Conservation (phyloP, 2,888 invertebrate genomes). For the Dryocosmus kuriphilus region DNA sequence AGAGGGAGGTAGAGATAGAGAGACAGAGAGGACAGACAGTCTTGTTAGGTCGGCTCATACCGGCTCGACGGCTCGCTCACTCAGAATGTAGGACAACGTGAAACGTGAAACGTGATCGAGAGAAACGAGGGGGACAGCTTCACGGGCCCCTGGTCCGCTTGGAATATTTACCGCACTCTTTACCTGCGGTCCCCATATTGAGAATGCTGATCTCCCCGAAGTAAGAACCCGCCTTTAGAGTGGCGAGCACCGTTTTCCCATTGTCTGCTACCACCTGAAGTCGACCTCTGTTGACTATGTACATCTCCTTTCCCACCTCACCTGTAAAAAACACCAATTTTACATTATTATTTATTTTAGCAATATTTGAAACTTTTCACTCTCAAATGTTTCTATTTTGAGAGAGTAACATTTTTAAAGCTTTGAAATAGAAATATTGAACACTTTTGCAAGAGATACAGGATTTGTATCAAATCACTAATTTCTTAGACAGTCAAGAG, state of each 20-base stretch:
- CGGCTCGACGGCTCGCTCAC: slow-evolving; percentile 73
- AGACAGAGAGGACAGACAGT: slow-evolving; percentile 64
- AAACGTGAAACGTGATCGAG: slow-evolving; percentile 71
- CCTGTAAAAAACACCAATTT: slow-evolving; percentile 80
- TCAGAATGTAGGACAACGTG: slow-evolving; percentile 62
- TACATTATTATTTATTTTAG: not conserved
- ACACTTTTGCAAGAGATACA: too few relatives aligned
- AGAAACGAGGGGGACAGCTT: slow-evolving; percentile 62
- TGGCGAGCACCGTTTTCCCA: slow-evolving; percentile 96
- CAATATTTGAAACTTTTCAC: too few relatives aligned
- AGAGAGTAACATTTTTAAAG: too few relatives aligned
- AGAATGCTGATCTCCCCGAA: slow-evolving; percentile 99
- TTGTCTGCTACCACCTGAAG: slow-evolving; percentile 97
- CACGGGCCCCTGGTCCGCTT: slow-evolving; percentile 75
- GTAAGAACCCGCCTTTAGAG: slow-evolving; percentile 98
- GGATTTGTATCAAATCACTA: too few relatives aligned
- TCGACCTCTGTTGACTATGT: slow-evolving; percentile 98
- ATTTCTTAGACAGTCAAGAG: too few relatives aligned
- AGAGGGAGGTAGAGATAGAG: slow-evolving; percentile 52
- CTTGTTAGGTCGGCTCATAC: slow-evolving; percentile 73
- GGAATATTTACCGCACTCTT: slow-evolving; percentile 96
- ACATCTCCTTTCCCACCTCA: slow-evolving; percentile 99
- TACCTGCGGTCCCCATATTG: slow-evolving; percentile 99
- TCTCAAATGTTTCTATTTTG: too few relatives aligned
- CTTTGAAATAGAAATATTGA: too few relatives aligned